These are phyloP conservation scores for Tridacna gigas DNA, from an alignment of 2,888 invertebrate genomes.

Conservation along the genomic window DNA sequence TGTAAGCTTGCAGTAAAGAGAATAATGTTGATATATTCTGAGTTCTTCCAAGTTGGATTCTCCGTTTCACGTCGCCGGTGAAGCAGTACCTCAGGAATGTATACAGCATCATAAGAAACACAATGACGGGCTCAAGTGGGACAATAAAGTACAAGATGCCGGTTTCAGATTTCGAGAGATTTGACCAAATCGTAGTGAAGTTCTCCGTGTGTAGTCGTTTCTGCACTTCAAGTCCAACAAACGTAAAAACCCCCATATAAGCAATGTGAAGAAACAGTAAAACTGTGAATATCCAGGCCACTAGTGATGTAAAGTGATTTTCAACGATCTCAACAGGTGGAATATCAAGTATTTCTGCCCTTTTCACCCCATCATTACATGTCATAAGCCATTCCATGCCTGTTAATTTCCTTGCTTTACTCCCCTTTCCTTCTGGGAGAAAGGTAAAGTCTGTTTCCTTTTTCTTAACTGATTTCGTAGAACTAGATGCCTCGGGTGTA, in stretches of 20 bases:
- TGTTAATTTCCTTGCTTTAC: constrained; percentile 49
- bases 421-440: background rate
- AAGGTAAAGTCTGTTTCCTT: background rate
- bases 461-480: background rate
- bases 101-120: constrained; percentile 56
- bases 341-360: constrained; percentile 76
- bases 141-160: constrained; percentile 65
- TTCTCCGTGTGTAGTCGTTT: constrained; percentile 46
- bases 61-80: constrained; percentile 20
- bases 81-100: constrained; percentile 22
- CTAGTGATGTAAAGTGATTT: constrained; percentile 74
- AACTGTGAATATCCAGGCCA: constrained; percentile 75
- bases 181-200: constrained; percentile 16
- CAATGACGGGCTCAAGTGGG: constrained; percentile 70
- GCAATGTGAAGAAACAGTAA: constrained; percentile 77
- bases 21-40: constrained; percentile 19
- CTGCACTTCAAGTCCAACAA: constrained; percentile 61
- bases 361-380: constrained; percentile 64
- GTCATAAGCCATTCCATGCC: constrained; percentile 77
- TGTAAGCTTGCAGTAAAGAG: constrained; percentile 30
- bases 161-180: constrained; percentile 31
- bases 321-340: constrained; percentile 77
- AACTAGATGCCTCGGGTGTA: background rate
- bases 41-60: constrained; percentile 17
- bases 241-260: constrained; percentile 79